A percentile compares a stretch with the other conserved stretches of the same genome.
Conservation (phyloP, 2,113 vertebrate species). For the Tupaia chinensis region DNA sequence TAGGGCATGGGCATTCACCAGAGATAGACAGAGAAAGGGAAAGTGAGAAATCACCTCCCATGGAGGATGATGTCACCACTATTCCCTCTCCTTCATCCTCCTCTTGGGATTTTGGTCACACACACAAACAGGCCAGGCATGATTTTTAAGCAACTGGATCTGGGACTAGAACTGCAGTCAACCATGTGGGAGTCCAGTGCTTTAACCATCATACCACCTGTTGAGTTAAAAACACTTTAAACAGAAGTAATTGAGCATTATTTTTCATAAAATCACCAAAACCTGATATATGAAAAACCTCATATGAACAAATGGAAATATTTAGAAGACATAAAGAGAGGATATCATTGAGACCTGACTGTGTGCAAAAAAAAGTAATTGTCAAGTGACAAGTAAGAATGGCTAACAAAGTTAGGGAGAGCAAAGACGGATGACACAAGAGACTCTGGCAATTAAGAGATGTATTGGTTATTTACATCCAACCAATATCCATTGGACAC, state of each 20-base stretch:
- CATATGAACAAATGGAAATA: not conserved
- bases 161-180: no score
- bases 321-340: not conserved
- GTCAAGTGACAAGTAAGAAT: not conserved
- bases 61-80: no score
- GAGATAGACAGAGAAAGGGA: no score
- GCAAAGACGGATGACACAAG: not conserved
- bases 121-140: no score
- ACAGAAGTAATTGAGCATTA: not conserved
- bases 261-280: conserved; percentile 38
- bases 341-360: not conserved
- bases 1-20: no score
- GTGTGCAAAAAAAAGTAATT: not conserved
- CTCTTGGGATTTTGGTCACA: no score
- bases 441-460: not conserved
- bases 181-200: no score
- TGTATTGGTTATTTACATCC: not conserved
- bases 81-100: no score
- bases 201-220: no score
- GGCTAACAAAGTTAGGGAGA: not conserved
- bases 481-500: not conserved
- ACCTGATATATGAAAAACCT: conserved; percentile 1
- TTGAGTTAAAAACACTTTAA: not conserved
- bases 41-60: no score
- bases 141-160: no score